A percentile compares a stretch with the other conserved stretches of the same genome.
These are phyloP conservation scores for Trididemnum miniatum DNA, from an alignment of 23 tunicate genomes.

Conservation along the genomic window DNA sequence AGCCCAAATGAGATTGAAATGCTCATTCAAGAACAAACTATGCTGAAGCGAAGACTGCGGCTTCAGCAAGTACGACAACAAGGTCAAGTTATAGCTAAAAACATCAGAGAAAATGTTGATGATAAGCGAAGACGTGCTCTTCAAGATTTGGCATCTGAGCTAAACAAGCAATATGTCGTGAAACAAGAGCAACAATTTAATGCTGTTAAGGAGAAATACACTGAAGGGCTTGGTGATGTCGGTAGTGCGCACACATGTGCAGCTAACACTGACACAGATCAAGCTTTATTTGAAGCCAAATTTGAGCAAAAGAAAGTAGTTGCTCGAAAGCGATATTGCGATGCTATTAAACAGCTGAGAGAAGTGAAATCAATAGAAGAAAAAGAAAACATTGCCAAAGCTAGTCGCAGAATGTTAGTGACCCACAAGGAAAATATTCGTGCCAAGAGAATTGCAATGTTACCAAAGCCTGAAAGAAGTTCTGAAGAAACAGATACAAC, in stretches of 20 bases:
- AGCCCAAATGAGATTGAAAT: constrained; percentile 26
- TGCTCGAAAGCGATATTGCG: constrained; percentile 41
- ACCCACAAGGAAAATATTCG: constrained; percentile 67
- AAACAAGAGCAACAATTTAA: constrained; percentile 22
- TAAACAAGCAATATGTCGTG: constrained; percentile 36
- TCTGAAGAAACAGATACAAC: constrained; percentile 17
- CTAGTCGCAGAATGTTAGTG: constrained; percentile 38
- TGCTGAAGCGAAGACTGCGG: constrained; percentile 35
- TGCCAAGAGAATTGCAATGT: constrained; percentile 68
- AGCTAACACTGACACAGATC: constrained; percentile 47
- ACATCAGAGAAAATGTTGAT: constrained; percentile 39
- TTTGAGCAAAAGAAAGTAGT: constrained; percentile 43
- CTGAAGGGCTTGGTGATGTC: constrained; percentile 44
- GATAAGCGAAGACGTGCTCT: constrained; percentile 25
- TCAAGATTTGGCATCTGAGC: constrained; percentile 44
- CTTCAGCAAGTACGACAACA: constrained; percentile 72
- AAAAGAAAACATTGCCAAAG: constrained; percentile 23
- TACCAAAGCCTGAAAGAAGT: constrained; percentile 39
- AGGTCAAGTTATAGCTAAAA: constrained; percentile 59
- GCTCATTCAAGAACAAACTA: constrained; percentile 6
- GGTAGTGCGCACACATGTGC: constrained; percentile 68
- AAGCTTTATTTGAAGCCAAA: constrained; percentile 50
- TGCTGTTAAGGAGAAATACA: constrained; percentile 44
- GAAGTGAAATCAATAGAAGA: constrained; percentile 28
- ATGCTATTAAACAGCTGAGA: constrained; percentile 43